phyloP scores from a whole-genome alignment of 2,113 vertebrate genomes.

The Grammatotria lemairii region DNA sequence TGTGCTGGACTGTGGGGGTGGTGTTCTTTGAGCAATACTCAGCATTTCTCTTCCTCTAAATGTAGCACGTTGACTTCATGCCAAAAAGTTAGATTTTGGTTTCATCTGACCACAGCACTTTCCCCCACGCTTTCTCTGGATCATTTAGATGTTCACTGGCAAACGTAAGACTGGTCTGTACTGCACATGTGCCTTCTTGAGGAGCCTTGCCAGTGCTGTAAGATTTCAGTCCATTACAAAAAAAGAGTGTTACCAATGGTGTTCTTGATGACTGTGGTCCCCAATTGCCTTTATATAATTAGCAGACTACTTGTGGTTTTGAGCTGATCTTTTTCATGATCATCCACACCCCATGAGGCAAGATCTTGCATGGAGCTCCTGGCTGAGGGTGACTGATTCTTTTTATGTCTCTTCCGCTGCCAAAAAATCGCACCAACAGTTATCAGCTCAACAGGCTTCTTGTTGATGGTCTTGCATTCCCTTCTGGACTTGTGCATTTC shows the following conservation, averaged over 20 bases:
- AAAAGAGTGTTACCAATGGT: background rate
- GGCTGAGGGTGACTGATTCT: background rate
- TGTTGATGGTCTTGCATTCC: background rate
- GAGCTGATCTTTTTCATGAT: background rate
- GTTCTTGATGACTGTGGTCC: background rate
- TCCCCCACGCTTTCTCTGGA: background rate
- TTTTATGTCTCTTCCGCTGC: background rate
- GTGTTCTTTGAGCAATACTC: background rate
- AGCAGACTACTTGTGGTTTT: background rate
- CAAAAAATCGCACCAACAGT: background rate
- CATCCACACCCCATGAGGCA: background rate
- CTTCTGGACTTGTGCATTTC: background rate
- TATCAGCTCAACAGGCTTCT: background rate
- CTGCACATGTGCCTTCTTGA: background rate
- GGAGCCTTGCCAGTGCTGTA: background rate
- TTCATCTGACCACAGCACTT: background rate
- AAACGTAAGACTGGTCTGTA: background rate
- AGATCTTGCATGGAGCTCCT: background rate
- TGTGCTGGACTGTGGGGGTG: background rate
- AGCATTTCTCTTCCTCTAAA: background rate
- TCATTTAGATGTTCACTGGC: background rate
- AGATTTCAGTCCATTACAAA: background rate
- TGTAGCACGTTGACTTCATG: background rate
- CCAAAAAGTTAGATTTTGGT: background rate
- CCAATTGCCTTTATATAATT: background rate